A percentile compares a stretch with the other conserved stretches of the same genome.
These are phyloP conservation scores for Ypsolopha scabrella DNA, from an alignment of 2,888 invertebrate genomes.

Conservation along the genomic window DNA sequence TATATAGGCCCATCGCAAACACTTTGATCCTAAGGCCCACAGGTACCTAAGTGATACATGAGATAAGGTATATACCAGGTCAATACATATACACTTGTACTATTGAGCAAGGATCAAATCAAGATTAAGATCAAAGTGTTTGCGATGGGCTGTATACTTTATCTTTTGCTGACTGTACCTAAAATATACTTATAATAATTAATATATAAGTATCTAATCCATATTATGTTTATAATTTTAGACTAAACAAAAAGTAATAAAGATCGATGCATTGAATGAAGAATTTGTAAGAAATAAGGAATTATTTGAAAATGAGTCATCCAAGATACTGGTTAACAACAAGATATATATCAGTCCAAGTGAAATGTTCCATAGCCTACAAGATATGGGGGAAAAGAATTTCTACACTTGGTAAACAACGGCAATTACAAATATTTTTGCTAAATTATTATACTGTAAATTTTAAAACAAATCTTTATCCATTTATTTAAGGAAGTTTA, in stretches of 20 bases:
- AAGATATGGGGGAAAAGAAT: constrained; percentile 21
- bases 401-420: constrained; percentile 40
- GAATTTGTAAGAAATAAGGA: constrained; percentile 71
- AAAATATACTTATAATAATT: constrained; percentile 2
- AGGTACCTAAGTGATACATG: too few relatives aligned
- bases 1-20: too few relatives aligned
- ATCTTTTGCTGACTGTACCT: too few relatives aligned
- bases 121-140: too few relatives aligned
- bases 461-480: constrained; percentile 1
- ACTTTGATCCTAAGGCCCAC: too few relatives aligned
- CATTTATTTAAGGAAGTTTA: constrained; percentile 77
- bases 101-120: too few relatives aligned
- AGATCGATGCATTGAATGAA: constrained; percentile 62
- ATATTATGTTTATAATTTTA: constrained; percentile 36
- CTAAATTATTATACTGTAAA: constrained; percentile 4
- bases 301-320: constrained; percentile 73
- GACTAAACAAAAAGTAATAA: constrained; percentile 70
- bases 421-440: background rate
- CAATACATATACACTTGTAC: too few relatives aligned
- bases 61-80: too few relatives aligned
- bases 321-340: constrained; percentile 60
- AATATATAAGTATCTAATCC: constrained; percentile 9
- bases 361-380: constrained; percentile 36
- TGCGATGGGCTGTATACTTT: too few relatives aligned
- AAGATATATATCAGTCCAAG: constrained; percentile 43